Conservation (phyloP, 2,888 invertebrate species). For the Carpatolechia fugitivella region DNA sequence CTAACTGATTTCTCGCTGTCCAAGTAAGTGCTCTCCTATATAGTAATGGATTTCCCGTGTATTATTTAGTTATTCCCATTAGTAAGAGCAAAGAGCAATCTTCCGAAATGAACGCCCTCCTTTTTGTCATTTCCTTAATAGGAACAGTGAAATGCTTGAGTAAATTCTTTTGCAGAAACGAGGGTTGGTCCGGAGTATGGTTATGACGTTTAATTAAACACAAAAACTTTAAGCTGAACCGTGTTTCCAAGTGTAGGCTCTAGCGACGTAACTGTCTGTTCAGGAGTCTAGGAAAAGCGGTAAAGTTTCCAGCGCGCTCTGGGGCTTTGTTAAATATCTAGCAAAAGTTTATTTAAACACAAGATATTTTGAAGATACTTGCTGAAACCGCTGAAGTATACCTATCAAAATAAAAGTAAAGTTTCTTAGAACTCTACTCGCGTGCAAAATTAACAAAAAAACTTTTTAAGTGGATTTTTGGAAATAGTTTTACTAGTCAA, state of each 20-base stretch:
- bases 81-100: neutral
- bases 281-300: slow-evolving; percentile 34
- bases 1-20: too few relatives aligned
- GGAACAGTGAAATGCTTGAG: slow-evolving; percentile 30
- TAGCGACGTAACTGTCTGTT: slow-evolving; percentile 33
- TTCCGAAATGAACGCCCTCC: neutral
- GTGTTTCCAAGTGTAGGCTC: slow-evolving; percentile 36
- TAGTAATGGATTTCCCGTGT: slow-evolving; percentile 50
- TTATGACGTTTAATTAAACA: slow-evolving; percentile 38
- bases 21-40: slow-evolving; percentile 22
- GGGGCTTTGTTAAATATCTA: slow-evolving; percentile 42
- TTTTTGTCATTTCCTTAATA: neutral
- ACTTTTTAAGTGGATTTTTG: too few relatives aligned
- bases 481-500: too few relatives aligned
- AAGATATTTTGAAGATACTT: slow-evolving; percentile 25
- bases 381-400: too few relatives aligned
- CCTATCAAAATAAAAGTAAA: neutral
- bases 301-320: slow-evolving; percentile 36
- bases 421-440: neutral
- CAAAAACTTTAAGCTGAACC: slow-evolving; percentile 28
- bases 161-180: slow-evolving; percentile 25
- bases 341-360: slow-evolving; percentile 48
- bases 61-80: slow-evolving; percentile 32
- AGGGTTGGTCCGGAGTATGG: slow-evolving; percentile 11
- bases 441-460: too few relatives aligned